A percentile compares a stretch with the other conserved stretches of the same genome.
These are phyloP conservation scores for Artibeus lituratus DNA, from an alignment of 2,797 vertebrate genomes.

Conservation along the genomic window DNA sequence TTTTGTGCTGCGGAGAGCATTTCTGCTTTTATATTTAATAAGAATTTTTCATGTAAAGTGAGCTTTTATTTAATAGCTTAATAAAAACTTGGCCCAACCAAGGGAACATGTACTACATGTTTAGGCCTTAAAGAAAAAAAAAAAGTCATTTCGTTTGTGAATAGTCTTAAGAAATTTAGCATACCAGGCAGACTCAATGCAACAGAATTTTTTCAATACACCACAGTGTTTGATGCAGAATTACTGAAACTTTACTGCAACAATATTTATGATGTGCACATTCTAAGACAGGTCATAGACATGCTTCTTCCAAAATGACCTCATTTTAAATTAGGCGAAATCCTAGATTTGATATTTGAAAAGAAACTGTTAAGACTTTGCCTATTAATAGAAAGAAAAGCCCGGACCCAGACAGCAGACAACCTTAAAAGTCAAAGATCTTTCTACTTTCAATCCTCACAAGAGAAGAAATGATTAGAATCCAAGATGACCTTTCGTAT, in stretches of 20 bases:
- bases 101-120: slow-evolving; percentile 9
- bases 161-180: slow-evolving; percentile 24
- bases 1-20: background rate
- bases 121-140: slow-evolving; percentile 7
- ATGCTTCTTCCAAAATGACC: background rate
- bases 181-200: background rate
- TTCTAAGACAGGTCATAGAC: background rate
- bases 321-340: background rate
- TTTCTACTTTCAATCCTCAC: background rate
- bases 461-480: background rate
- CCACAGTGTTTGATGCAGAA: background rate
- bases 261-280: background rate
- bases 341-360: background rate
- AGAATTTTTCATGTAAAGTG: background rate
- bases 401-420: background rate
- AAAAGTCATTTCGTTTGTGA: background rate
- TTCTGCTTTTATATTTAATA: slow-evolving; percentile 13
- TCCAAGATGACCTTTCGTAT: slow-evolving; percentile 1
- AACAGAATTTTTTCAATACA: background rate
- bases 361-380: background rate
- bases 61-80: slow-evolving; percentile 7
- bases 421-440: background rate
- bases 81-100: background rate
- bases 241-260: background rate
- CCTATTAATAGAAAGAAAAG: background rate